Evolutionary conservation across 2,113 vertebrate genomes (phyloP).

Genomic region (Plotosus lineatus): DNA sequence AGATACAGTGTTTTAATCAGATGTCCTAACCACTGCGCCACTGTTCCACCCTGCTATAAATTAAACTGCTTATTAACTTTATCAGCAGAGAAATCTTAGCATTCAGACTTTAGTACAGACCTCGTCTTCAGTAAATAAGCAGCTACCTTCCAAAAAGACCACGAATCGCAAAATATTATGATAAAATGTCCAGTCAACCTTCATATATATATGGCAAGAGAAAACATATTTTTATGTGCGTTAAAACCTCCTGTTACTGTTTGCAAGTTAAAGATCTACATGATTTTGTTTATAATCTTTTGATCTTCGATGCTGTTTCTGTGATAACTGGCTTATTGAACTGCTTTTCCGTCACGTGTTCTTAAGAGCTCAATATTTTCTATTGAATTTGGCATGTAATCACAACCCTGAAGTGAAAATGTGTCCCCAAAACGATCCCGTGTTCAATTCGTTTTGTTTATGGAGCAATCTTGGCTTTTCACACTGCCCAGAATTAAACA

Average conservation of each 20-base stretch:
- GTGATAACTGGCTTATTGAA: background rate
- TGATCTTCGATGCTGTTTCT: background rate
- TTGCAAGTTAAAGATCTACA: background rate
- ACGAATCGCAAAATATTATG: background rate
- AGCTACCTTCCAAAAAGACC: background rate
- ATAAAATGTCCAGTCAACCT: background rate
- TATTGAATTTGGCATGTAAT: conserved; percentile 5
- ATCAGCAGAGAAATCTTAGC: too few species aligned
- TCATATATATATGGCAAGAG: background rate
- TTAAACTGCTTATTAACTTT: too few species aligned
- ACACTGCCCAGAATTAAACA: conserved; percentile 15
- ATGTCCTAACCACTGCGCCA: too few species aligned
- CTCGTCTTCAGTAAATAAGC: too few species aligned
- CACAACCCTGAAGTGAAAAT: conserved; percentile 6
- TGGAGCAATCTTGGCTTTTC: background rate
- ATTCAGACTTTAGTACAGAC: too few species aligned
- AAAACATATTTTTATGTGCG: background rate
- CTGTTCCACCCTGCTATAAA: too few species aligned
- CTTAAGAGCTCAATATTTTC: background rate
- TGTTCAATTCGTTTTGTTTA: conserved; percentile 3
- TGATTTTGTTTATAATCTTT: background rate
- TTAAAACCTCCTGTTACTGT: background rate
- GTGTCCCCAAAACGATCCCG: background rate
- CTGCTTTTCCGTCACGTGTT: background rate
- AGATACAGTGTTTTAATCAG: too few species aligned